Evolutionary conservation across 2,888 invertebrate genomes (phyloP), one percentile per base, ranked within the genome.

Genomic region (Copidosoma aretas): DNA sequence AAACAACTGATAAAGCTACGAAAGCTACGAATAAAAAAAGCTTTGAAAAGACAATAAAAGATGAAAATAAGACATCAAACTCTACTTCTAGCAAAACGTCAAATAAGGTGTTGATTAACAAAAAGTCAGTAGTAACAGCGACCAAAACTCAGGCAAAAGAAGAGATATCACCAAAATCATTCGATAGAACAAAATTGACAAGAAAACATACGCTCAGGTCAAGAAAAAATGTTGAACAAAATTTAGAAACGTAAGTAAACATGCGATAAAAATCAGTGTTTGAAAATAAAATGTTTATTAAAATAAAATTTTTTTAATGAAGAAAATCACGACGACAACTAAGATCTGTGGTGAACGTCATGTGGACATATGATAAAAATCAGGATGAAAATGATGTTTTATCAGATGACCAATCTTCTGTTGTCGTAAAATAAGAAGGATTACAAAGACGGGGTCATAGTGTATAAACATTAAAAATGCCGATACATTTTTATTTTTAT

Each of bases 361-460:
- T 15, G 8, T 67, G 67, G 63, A 58, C 46, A 12, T 67, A 60
- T 39, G 22, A 57, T 1, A 60, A 67, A 19, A 19, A 19, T 19
- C 56, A 56, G 14, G 54, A 54, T 52, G 49, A 59, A 41, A 72
- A 75, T 32, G 74, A 72, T 24, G 60, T 73, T 14, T 68, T 80
- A 41, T 79, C 79, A 1, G 78, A 80, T 22, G 75, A 79, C 61
- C 74, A 77, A 64, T 14, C 68, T 15, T 78, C 77, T 32, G 59
- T 64, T 60, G 66, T n/a, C n/a, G n/a, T 58, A 19, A 60, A 43
- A 46, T 67, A 22, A 71, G 65, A 64, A 43, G 43, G 32, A 32
- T 46, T 46, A 15, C 43, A 12, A 17, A 46, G 43, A 46, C 8
- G 32, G 32, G 8, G 8, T 32, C n/a, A n/a, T n/a, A n/a, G 8